These are phyloP conservation scores for Onychostruthus taczanowskii DNA, from an alignment of 2,113 vertebrate species.

Conservation along the genomic window DNA sequence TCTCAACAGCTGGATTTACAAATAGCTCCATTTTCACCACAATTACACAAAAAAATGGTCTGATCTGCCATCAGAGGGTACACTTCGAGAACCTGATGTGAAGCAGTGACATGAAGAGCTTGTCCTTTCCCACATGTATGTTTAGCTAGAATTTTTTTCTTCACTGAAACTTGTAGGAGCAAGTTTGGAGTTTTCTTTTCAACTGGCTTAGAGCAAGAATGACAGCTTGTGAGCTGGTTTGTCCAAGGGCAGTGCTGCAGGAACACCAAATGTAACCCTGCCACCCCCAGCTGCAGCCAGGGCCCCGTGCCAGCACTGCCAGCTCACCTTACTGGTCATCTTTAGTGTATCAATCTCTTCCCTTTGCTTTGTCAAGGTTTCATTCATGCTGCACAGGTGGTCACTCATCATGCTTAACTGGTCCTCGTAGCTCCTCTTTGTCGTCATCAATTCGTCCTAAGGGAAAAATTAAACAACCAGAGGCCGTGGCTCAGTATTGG, in stretches of 20 bases:
- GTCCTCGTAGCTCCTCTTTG: conserved; percentile 96
- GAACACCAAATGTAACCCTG: not conserved
- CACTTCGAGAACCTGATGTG: not conserved
- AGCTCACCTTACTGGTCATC: conserved; percentile 87
- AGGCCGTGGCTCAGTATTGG: not conserved
- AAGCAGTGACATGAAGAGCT: not conserved
- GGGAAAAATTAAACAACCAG: not conserved
- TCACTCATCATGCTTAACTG: conserved; percentile 99
- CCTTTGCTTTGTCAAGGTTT: conserved; percentile 93
- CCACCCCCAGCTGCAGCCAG: not conserved
- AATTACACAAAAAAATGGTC: not conserved
- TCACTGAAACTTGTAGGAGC: not conserved
- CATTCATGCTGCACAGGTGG: conserved; percentile 97
- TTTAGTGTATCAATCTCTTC: conserved; percentile 96
- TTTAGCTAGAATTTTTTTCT: not conserved
- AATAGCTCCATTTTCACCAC: not conserved
- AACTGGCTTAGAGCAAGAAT: not conserved
- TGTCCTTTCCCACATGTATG: not conserved
- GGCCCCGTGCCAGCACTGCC: not conserved
- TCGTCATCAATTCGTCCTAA: conserved; percentile 93
- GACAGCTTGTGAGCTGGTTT: not conserved
- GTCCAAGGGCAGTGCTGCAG: not conserved
- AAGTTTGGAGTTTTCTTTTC: not conserved
- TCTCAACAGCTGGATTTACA: not conserved
- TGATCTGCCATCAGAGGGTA: not conserved